These are phyloP conservation scores for Drosophila carrolli DNA, from an alignment of 1,140 invertebrate genomes.

Conservation along the genomic window DNA sequence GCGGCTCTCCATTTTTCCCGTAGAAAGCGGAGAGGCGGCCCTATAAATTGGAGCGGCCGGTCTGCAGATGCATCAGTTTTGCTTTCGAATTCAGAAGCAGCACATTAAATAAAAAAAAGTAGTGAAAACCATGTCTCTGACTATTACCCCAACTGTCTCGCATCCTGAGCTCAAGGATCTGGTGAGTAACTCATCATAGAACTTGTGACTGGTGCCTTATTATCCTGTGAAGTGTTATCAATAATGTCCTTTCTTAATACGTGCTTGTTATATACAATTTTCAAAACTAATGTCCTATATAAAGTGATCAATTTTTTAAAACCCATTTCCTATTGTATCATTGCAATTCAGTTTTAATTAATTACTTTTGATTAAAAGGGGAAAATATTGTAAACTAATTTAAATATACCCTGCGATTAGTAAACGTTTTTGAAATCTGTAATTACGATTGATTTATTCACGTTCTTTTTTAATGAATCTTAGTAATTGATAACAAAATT, in stretches of 20 bases:
- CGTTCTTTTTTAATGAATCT: too few relatives aligned
- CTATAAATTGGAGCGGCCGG: conserved; percentile 50
- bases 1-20: conserved; percentile 17
- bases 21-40: conserved; percentile 48
- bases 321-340: too few relatives aligned
- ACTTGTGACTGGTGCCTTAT: conserved; percentile 2
- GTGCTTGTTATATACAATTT: too few relatives aligned
- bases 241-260: background rate
- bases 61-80: conserved; percentile 52
- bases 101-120: conserved; percentile 30
- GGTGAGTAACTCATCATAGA: conserved; percentile 49
- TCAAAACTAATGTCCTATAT: too few relatives aligned
- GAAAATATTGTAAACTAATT: too few relatives aligned
- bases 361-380: too few relatives aligned
- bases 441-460: too few relatives aligned
- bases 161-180: conserved; percentile 74
- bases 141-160: conserved; percentile 58
- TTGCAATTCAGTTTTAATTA: too few relatives aligned
- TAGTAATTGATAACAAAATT: too few relatives aligned
- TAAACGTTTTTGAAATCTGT: too few relatives aligned
- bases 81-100: conserved; percentile 42
- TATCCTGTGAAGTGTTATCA: conserved; percentile 2
- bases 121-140: conserved; percentile 58
- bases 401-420: too few relatives aligned
- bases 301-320: too few relatives aligned